These are phyloP conservation scores for Stictocephala bisonia DNA, from an alignment of 2,888 invertebrate genomes.

Conservation along the genomic window DNA sequence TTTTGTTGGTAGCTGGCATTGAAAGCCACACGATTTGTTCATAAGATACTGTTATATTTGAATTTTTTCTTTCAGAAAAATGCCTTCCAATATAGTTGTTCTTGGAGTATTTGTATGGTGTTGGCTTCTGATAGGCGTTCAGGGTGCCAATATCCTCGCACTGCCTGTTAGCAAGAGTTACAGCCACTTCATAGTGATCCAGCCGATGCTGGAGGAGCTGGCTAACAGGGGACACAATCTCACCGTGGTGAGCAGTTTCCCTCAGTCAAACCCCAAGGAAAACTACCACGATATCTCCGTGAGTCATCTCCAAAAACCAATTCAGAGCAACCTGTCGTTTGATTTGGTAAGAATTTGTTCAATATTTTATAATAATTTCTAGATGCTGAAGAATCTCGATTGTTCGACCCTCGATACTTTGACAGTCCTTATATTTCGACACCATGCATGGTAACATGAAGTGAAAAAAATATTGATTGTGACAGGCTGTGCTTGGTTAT, in stretches of 20 bases:
- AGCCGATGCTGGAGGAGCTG: constrained; percentile 62
- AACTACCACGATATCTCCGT: constrained; percentile 64
- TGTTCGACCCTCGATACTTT: too few species aligned
- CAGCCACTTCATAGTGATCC: constrained; percentile 49
- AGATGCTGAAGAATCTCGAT: too few species aligned
- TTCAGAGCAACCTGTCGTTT: constrained; percentile 19
- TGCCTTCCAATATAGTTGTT: too few species aligned
- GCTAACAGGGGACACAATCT: constrained; percentile 64
- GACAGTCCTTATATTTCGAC: background rate
- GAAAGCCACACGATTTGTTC: too few species aligned
- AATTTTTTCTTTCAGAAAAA: too few species aligned
- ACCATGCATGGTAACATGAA: background rate
- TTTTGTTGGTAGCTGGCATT: too few species aligned
- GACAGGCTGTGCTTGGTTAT: too few species aligned
- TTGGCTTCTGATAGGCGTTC: background rate
- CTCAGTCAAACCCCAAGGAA: constrained; percentile 61
- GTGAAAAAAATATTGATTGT: background rate
- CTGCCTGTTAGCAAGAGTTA: constrained; percentile 38
- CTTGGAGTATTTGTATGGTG: too few species aligned
- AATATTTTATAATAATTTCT: too few species aligned
- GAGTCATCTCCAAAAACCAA: constrained; percentile 42
- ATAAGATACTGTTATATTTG: too few species aligned
- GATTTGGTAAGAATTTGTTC: constrained; percentile 40
- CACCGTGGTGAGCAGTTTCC: constrained; percentile 63
- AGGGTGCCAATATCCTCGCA: constrained; percentile 34